Base-by-base conservation (phyloP, 2,888 invertebrate genomes). In the Troglohyphantes excavatus region DNA sequence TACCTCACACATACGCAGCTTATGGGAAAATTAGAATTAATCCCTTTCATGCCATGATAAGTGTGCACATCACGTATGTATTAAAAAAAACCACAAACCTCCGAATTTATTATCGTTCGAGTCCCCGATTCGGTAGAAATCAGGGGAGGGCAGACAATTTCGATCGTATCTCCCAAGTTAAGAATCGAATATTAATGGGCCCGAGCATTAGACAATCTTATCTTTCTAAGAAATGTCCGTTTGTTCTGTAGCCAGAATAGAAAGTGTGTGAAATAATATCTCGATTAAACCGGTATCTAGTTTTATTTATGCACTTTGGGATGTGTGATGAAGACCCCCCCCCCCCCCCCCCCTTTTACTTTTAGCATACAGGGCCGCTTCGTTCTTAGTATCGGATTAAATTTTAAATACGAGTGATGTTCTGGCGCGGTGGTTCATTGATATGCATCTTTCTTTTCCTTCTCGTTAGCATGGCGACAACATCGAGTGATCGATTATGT, bases 151-250 rank as follows among this genome's bases (percentile, higher is more conserved):
- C 65, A 33, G 78, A 61, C 78, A 39, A 78, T 78, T 65, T 78
- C 39, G 78, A 78, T 78, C 63, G 23, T 78, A 78, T 78, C 78
- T 19, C 2, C 9, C 11, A 21, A 26, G 65, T 33, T 63, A 23
- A 65, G 78, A 65, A 78, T 63, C 63, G 78, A 78, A 78, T 78
- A 65, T 63, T 78, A 78, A 78, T 78, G 43, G 61, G 61, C 9
- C 27, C 29, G n/a, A 23, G n/a, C 39, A 29, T 63, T 17, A 27
- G 63, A 78, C 78, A 78, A 78, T 78, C 78, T 63, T 78, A 78
- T 78, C 78, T 63, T 43, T 78, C 26, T 23, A 39, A 43, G 75
- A n/a, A 78, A 39, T 39, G 21, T 19, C 23, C 23, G 78, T 72
- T 72, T 53, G 46, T n/a, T 46, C 72, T 23, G 26, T 46, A 46